Percentiles rank a stretch among this genome's conserved stretches.
Evolutionary conservation across 1,140 invertebrate genomes (phyloP).

Genomic region (Probaryconus sp.): DNA sequence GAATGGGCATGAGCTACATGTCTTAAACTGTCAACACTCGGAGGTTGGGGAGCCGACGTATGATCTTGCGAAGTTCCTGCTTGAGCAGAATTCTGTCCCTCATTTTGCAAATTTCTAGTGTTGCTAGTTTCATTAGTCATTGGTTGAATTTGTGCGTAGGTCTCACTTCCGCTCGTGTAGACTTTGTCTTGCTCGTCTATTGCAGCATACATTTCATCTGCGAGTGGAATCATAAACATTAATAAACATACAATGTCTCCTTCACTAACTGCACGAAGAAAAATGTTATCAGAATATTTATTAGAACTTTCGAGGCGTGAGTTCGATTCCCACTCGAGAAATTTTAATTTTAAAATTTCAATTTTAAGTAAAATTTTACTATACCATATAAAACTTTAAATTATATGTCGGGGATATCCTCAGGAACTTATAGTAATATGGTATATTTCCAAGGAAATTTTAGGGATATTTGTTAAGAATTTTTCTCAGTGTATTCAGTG

Average conservation of each 20-base stretch:
- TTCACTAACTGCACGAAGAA: slow-evolving; percentile 29
- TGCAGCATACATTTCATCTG: slow-evolving; percentile 92
- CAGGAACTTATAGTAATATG: too few species aligned
- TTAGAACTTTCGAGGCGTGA: too few species aligned
- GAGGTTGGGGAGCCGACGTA: slow-evolving; percentile 78
- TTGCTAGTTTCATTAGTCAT: slow-evolving; percentile 77
- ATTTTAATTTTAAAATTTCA: too few species aligned
- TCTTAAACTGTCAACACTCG: slow-evolving; percentile 81
- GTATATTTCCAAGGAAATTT: too few species aligned
- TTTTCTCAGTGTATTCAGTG: too few species aligned
- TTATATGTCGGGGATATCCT: too few species aligned
- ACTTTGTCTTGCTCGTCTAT: slow-evolving; percentile 89
- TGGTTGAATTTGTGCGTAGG: slow-evolving; percentile 91
- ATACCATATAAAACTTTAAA: too few species aligned
- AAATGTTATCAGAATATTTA: slow-evolving; percentile 40
- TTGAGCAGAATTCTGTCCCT: slow-evolving; percentile 70
- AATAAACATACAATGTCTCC: neutral
- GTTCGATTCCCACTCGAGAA: too few species aligned
- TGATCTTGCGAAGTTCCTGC: slow-evolving; percentile 67
- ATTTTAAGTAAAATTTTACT: too few species aligned
- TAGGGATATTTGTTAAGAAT: too few species aligned
- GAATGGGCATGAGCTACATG: slow-evolving; percentile 83
- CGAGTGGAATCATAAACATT: slow-evolving; percentile 49
- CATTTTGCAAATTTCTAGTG: slow-evolving; percentile 72
- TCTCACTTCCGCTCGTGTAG: slow-evolving; percentile 90